Conservation (phyloP, 2,888 invertebrate species). For the Meta bourneti region DNA sequence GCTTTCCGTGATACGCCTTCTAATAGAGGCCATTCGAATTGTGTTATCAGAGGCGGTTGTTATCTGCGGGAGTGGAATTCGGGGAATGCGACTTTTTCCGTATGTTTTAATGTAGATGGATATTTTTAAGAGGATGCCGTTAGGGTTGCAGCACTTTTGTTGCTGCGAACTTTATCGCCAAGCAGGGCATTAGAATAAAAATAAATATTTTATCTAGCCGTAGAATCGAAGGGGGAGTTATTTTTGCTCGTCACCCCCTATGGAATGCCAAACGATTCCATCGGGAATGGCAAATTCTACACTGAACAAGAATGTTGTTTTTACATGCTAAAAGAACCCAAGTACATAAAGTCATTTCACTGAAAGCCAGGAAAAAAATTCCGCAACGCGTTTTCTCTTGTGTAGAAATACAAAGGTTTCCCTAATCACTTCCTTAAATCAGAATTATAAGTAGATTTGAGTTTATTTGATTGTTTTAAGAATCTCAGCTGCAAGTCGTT, state of each 20-base stretch:
- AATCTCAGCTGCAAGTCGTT: too few relatives aligned
- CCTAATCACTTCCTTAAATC: too few relatives aligned
- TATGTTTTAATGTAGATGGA: not conserved
- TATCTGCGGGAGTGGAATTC: not conserved
- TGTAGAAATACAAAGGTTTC: too few relatives aligned
- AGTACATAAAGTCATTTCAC: too few relatives aligned
- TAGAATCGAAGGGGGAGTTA: slow-evolving; percentile 30
- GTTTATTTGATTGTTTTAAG: too few relatives aligned
- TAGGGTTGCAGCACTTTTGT: too few relatives aligned
- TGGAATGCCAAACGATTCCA: not conserved
- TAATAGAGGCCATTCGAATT: not conserved
- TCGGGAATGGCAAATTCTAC: not conserved
- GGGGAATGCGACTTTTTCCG: not conserved
- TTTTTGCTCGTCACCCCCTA: slow-evolving; percentile 9
- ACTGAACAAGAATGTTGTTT: not conserved
- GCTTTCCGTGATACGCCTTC: not conserved
- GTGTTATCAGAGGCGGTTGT: not conserved
- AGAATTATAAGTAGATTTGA: too few relatives aligned
- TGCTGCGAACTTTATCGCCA: slow-evolving; percentile 37
- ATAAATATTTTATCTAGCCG: slow-evolving; percentile 68
- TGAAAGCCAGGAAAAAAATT: too few relatives aligned
- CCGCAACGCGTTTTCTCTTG: too few relatives aligned
- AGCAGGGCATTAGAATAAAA: slow-evolving; percentile 40
- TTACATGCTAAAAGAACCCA: too few relatives aligned
- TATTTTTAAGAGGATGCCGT: not conserved